Evolutionary conservation across 2,797 vertebrate species (phyloP).

Genomic region (Eulemur rubriventer): DNA sequence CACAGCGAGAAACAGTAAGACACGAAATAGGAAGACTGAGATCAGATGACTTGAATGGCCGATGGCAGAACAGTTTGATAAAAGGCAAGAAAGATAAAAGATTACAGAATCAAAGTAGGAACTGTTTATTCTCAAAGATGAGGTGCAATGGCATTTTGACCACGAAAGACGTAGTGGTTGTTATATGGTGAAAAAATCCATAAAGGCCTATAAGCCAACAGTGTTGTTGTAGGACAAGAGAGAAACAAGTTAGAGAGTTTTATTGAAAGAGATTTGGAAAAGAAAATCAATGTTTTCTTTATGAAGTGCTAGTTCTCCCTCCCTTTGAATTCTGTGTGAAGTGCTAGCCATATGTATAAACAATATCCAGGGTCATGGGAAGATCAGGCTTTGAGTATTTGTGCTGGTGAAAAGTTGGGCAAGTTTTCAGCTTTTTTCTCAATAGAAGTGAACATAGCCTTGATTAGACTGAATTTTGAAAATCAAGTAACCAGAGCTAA

Average conservation of each 20-base stretch:
- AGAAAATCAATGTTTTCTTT: slow-evolving; percentile 77
- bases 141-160: slow-evolving; percentile 65
- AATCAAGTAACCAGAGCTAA: not conserved
- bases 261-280: slow-evolving; percentile 62
- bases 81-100: slow-evolving; percentile 59
- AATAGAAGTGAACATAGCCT: not conserved
- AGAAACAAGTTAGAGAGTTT: slow-evolving; percentile 63
- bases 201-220: slow-evolving; percentile 60
- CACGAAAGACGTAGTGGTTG: slow-evolving; percentile 58
- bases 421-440: slow-evolving; percentile 24
- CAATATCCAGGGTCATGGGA: not conserved
- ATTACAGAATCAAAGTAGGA: slow-evolving; percentile 71
- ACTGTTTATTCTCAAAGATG: slow-evolving; percentile 50
- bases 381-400: not conserved
- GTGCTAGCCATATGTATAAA: slow-evolving; percentile 23
- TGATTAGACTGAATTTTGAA: slow-evolving; percentile 36
- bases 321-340: slow-evolving; percentile 64
- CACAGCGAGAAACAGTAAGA: slow-evolving; percentile 38
- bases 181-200: slow-evolving; percentile 63
- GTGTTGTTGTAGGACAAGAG: slow-evolving; percentile 61
- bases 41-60: slow-evolving; percentile 20
- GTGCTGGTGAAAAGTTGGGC: not conserved
- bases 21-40: slow-evolving; percentile 9
- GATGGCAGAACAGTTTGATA: slow-evolving; percentile 24
- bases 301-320: slow-evolving; percentile 59